Percentiles rank a stretch among this genome's conserved stretches.
These are phyloP conservation scores for Fukomys damarensis DNA, from an alignment of 2,113 vertebrate species.

Conservation along the genomic window DNA sequence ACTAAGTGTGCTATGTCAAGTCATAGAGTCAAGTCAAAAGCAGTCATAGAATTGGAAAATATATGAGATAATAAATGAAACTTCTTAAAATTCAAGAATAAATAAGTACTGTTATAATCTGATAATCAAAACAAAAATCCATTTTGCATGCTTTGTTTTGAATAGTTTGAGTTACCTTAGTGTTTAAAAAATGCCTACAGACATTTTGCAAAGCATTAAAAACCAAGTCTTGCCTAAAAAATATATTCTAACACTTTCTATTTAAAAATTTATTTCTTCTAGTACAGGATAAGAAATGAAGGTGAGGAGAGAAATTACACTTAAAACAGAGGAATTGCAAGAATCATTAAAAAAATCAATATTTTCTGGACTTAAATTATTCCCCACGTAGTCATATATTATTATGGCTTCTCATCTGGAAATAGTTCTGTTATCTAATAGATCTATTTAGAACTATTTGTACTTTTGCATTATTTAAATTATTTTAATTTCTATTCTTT, in stretches of 20 bases:
- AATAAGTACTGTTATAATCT: not conserved
- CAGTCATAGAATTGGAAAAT: not conserved
- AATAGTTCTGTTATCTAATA: not conserved
- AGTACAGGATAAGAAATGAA: not conserved
- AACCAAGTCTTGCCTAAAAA: not conserved
- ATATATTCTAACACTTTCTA: not conserved
- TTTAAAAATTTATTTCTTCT: not conserved
- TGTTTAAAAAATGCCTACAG: not conserved
- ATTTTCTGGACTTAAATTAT: not conserved
- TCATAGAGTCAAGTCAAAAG: constrained; percentile 5
- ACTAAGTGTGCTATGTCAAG: not conserved
- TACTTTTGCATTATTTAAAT: not conserved
- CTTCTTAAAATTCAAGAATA: not conserved
- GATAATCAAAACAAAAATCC: not conserved
- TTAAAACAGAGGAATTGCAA: not conserved
- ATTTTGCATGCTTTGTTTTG: not conserved
- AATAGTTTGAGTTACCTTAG: not conserved
- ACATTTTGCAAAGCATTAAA: not conserved
- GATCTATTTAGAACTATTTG: not conserved
- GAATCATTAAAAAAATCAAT: not conserved
- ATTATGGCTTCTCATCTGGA: not conserved
- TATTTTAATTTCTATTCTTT: not conserved
- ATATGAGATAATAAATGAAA: not conserved
- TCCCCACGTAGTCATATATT: not conserved
- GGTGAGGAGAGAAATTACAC: fast-evolving